These are phyloP conservation scores for Microctonus aethiopoides DNA, from an alignment of 2,888 invertebrate species.

Conservation along the genomic window DNA sequence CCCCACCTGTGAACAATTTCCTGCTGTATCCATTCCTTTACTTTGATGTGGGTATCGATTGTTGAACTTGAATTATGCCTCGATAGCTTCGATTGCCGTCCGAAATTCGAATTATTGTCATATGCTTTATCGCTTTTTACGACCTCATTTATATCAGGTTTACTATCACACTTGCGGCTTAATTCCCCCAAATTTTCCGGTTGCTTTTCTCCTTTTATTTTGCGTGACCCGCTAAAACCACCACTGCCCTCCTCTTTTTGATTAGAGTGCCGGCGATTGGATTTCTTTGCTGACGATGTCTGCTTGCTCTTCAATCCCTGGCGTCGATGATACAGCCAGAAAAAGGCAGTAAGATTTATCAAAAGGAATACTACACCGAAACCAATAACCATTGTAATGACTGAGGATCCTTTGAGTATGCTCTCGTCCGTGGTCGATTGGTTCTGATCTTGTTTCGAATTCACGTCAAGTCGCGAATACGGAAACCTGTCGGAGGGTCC, in stretches of 20 bases:
- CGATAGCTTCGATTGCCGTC: constrained; percentile 74
- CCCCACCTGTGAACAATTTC: constrained; percentile 76
- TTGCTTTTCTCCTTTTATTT: constrained; percentile 60
- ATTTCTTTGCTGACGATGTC: constrained; percentile 51
- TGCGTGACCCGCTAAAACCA: constrained; percentile 44
- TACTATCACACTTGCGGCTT: constrained; percentile 68
- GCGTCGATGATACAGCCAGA: constrained; percentile 76
- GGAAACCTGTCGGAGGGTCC: constrained; percentile 25
- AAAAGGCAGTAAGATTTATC: constrained; percentile 78
- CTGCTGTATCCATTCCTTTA: constrained; percentile 86
- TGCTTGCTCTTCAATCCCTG: constrained; percentile 71
- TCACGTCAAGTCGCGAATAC: constrained; percentile 49
- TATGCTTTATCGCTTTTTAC: constrained; percentile 66
- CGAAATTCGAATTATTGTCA: constrained; percentile 68
- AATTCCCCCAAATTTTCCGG: constrained; percentile 69
- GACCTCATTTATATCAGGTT: constrained; percentile 64
- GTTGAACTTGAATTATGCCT: constrained; percentile 83
- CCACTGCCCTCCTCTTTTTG: constrained; percentile 68
- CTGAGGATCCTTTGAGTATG: constrained; percentile 54
- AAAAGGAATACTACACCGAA: constrained; percentile 77
- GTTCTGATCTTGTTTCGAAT: constrained; percentile 47
- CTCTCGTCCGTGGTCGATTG: constrained; percentile 66
- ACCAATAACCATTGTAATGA: constrained; percentile 66
- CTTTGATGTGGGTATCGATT: constrained; percentile 87
- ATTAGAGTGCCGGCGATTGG: constrained; percentile 66